Conservation (phyloP, 2,797 vertebrate species). For the Cheracebus regulus region DNA sequence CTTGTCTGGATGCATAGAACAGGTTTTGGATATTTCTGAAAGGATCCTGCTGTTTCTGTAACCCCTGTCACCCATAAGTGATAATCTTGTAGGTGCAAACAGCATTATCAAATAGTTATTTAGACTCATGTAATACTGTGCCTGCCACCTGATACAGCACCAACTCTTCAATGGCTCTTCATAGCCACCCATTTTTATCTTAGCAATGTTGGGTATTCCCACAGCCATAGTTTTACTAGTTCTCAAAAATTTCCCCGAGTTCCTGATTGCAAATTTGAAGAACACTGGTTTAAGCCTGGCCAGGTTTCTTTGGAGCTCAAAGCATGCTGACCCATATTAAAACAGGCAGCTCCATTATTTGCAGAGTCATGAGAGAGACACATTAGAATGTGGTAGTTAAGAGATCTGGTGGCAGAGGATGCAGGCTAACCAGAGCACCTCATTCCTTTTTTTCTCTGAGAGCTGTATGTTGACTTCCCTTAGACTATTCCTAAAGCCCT, state of each 20-base stretch:
- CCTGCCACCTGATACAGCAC: neutral
- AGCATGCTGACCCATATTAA: neutral
- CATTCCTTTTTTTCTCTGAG: neutral
- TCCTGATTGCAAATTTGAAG: neutral
- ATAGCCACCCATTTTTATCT: neutral
- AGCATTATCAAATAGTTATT: neutral
- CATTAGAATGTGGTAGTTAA: neutral
- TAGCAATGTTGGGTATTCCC: neutral
- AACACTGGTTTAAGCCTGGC: neutral
- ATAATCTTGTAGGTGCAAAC: neutral
- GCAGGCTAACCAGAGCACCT: neutral
- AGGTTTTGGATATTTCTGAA: neutral
- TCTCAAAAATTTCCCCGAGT: neutral
- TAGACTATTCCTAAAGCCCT: neutral
- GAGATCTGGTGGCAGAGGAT: neutral
- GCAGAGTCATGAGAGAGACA: neutral
- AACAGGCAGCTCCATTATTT: neutral
- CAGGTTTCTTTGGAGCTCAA: neutral
- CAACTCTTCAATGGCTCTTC: neutral
- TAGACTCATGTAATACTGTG: neutral
- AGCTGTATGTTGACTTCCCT: neutral
- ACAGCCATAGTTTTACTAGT: neutral
- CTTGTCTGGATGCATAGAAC: neutral
- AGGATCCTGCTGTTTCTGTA: neutral
- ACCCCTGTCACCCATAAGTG: neutral